These are phyloP conservation scores for Xenops minutus DNA, from an alignment of 2,797 vertebrate species.

Conservation along the genomic window DNA sequence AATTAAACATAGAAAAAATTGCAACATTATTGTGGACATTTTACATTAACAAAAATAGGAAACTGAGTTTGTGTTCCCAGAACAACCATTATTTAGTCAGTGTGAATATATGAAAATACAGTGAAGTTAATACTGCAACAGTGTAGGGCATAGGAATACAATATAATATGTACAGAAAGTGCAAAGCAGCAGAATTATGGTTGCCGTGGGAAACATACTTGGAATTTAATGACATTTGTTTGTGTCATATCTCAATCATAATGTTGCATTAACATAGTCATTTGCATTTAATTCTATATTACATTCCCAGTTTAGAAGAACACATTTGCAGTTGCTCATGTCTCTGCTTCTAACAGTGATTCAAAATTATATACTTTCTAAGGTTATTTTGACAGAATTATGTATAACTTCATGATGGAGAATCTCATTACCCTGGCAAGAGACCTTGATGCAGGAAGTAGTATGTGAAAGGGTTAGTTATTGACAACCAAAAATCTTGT, in stretches of 20 bases:
- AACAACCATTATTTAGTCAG: constrained; percentile 1
- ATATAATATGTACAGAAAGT: constrained; percentile 10
- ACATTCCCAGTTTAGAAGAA: constrained; percentile 49
- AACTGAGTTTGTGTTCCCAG: constrained; percentile 28
- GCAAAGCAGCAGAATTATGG: constrained; percentile 27
- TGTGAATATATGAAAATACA: neutral
- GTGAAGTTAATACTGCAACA: neutral
- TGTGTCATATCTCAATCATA: constrained; percentile 59
- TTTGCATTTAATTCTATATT: constrained; percentile 67
- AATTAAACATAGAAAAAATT: neutral
- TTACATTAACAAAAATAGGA: constrained; percentile 22
- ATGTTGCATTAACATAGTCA: constrained; percentile 34
- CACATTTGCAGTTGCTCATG: constrained; percentile 31
- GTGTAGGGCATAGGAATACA: constrained; percentile 6
- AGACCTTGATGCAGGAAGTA: constrained; percentile 31
- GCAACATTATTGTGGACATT: neutral
- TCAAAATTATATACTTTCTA: constrained; percentile 45
- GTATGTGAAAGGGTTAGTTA: neutral
- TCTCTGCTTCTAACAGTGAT: constrained; percentile 30
- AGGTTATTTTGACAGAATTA: constrained; percentile 55
- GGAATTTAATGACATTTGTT: constrained; percentile 59
- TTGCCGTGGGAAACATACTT: constrained; percentile 58
- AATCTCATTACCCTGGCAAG: constrained; percentile 46
- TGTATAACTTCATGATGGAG: constrained; percentile 29
- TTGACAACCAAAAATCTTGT: neutral